Conservation (phyloP, 2,797 vertebrate species). For the Hylomyscus alleni region DNA sequence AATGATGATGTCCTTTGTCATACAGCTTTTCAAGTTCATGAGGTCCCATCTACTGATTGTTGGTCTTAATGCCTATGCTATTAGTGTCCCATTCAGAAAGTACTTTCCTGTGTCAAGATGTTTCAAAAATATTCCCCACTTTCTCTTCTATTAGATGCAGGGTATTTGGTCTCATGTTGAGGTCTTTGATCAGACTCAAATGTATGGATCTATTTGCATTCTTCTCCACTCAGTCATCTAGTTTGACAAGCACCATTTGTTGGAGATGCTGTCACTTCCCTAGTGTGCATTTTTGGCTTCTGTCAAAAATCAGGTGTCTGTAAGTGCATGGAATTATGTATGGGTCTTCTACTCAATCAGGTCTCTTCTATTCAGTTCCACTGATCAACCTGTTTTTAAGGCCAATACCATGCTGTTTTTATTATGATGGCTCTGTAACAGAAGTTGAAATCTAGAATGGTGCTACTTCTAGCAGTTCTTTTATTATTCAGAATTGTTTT, state of each 20-base stretch:
- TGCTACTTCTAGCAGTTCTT: not conserved
- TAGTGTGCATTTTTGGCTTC: not conserved
- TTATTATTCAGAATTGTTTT: not conserved
- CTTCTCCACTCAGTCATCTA: not conserved
- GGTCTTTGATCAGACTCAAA: not conserved
- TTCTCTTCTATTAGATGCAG: not conserved
- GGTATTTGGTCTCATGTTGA: not conserved
- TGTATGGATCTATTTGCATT: not conserved
- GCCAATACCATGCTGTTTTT: not conserved
- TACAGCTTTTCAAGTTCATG: not conserved
- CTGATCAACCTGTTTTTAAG: too few relatives aligned
- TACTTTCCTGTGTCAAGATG: not conserved
- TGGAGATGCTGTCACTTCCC: not conserved
- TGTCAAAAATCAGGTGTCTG: not conserved
- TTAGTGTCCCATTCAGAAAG: not conserved
- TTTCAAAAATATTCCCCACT: not conserved
- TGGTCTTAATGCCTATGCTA: not conserved
- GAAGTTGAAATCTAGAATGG: not conserved
- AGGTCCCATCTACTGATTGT: not conserved
- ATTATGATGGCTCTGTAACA: not conserved
- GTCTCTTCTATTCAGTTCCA: too few relatives aligned
- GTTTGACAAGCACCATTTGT: not conserved
- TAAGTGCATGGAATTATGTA: not conserved
- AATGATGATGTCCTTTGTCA: not conserved
- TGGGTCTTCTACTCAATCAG: not conserved